phyloP scores from a whole-genome alignment of 2,888 invertebrate genomes.

The Lasioglossum marginatum region DNA sequence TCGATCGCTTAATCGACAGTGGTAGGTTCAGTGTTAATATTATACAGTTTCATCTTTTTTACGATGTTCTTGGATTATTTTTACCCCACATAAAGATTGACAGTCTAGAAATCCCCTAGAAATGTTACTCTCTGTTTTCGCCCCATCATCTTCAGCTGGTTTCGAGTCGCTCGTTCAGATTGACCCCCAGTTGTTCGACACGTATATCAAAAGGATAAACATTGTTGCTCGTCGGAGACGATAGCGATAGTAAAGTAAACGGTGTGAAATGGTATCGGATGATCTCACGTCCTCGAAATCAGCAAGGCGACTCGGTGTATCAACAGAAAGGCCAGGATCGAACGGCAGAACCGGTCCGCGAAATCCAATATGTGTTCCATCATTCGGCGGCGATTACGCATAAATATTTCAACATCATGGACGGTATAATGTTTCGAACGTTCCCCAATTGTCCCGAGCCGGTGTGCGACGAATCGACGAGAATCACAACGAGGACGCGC shows the following conservation, averaged over 20 bases:
- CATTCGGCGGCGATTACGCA: slow-evolving; percentile 43
- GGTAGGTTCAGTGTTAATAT: not conserved
- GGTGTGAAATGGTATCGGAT: no score
- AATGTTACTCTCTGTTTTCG: not conserved
- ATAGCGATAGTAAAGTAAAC: slow-evolving; percentile 29
- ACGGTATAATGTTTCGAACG: slow-evolving; percentile 72
- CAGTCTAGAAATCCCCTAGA: not conserved
- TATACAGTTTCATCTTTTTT: not conserved
- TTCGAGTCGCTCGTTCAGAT: not conserved
- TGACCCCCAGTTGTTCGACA: not conserved
- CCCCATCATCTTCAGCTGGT: not conserved
- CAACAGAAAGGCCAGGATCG: slow-evolving; percentile 6
- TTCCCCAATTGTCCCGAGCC: slow-evolving; percentile 59
- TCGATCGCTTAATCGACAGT: not conserved
- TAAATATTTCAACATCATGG: slow-evolving; percentile 68
- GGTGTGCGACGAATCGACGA: not conserved
- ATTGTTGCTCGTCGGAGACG: slow-evolving; percentile 16
- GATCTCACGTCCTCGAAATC: slow-evolving; percentile 17
- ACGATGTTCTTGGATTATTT: not conserved
- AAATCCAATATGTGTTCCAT: slow-evolving; percentile 15
- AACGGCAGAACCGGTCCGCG: slow-evolving; percentile 21
- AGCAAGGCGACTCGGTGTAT: not conserved
- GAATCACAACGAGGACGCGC: slow-evolving; percentile 37
- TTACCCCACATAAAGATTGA: not conserved
- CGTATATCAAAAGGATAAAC: slow-evolving; percentile 38